Evolutionary conservation across 2,888 invertebrate genomes (phyloP), one percentile per base, ranked within the genome.

Genomic region (Melipona beecheii): DNA sequence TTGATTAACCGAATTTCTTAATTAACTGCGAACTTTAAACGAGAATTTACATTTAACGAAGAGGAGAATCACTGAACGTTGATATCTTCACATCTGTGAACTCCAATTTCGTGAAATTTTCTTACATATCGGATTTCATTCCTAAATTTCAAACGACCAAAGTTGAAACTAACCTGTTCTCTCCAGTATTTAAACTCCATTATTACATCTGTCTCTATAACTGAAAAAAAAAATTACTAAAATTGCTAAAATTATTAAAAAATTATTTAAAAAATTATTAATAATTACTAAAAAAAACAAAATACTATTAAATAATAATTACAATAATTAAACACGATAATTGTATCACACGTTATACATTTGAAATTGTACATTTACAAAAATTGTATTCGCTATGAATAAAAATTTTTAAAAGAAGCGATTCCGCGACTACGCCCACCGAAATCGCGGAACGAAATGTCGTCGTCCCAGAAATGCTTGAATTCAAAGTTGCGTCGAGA

Each of bases 401-500:
- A 43, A 43, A 9, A 31, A 4, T 31, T 43, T 36, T 11, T 9
- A 43, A 43, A 9, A 9, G 43, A 43, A 43, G 43, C 43, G 11
- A 27, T 27, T 70, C n/a, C 21, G 43, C 43, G 43, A 43, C 43
- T 58, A 13, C 71, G 43, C 24, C 19, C 21, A 43, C 43, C 21
- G n/a, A 56, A 56, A 65, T 68, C n/a, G 64, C 36, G 31, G 9
- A 15, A 24, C 19, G 69, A 49, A 56, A 64, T 27, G 27, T 56
- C 50, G 62, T 31, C 50, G 19, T 49, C 50, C 3, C 43, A 60
- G 52, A 50, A 52, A 19, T n/a, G 13, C n/a, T 13, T n/a, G 62
- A 79, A 74, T 81, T 70, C 52, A 31, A 74, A 69, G 58, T 81
- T 58, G 31, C 43, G 69, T 50, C 64, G 64, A 56, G 64, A 82